Percentiles rank a stretch among this genome's conserved stretches.
Conservation (phyloP, 2,888 invertebrate species). For the Gryllus longicercus region DNA sequence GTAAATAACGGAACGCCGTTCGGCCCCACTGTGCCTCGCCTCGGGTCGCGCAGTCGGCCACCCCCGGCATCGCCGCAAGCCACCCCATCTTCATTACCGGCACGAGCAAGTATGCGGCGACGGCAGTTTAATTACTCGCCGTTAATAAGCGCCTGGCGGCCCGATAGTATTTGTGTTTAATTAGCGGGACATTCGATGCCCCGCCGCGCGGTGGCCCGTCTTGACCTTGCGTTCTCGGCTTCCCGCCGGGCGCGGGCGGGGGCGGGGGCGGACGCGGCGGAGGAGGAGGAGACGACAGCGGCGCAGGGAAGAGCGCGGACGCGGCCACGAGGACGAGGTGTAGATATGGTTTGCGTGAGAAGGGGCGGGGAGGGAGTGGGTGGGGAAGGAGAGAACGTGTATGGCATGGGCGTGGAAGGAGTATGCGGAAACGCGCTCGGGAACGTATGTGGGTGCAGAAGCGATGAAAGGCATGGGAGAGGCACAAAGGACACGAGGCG, state of each 20-base stretch:
- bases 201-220: not conserved
- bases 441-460: too few species aligned
- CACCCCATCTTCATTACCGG: not conserved
- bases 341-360: not conserved
- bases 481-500: too few species aligned
- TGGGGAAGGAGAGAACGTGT: too few species aligned
- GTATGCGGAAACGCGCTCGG: too few species aligned
- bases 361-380: too few species aligned
- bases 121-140: conserved; percentile 1
- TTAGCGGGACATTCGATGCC: conserved; percentile 9
- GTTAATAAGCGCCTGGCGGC: not conserved
- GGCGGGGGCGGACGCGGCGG: not conserved
- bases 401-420: too few species aligned
- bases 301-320: too few species aligned
- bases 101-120: conserved; percentile 17
- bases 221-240: not conserved
- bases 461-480: too few species aligned
- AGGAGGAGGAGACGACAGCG: not conserved
- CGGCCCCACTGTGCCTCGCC: too few species aligned
- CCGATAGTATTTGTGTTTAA: conserved; percentile 17
- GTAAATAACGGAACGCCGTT: too few species aligned
- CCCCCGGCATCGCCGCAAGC: too few species aligned
- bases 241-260: not conserved
- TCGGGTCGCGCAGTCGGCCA: too few species aligned
- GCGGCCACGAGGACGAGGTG: not conserved